Evolutionary conservation across 2,888 invertebrate genomes (phyloP), one percentile per base, ranked within the genome.

Genomic region (Tricholauxania praeusta): DNA sequence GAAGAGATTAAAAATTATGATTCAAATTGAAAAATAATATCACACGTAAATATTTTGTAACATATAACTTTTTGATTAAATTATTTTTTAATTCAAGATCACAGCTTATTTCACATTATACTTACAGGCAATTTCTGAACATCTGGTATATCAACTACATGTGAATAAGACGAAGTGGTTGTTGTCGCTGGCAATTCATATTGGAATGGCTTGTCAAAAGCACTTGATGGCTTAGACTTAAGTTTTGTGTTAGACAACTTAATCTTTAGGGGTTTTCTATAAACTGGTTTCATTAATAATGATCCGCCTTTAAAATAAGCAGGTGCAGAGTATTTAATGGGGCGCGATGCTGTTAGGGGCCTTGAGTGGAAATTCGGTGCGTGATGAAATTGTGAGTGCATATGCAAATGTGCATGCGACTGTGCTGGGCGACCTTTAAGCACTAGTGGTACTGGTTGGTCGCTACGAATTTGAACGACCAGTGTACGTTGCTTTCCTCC

Each of bases 401-500:
- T 55, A 19, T 80, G 83, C 0, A 73, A 57, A 32, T 79, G 76
- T 1, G 78, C 59, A 32, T 80, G 84, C 0, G 73, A 55, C 32
- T 79, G 76, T n/a, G 72, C 72, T 78, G 0, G 80, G 4, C 83
- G 83, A 39, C 85, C 82, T 75, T 86, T 87, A 1, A 87, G 69
- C 0, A 87, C 81, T 64, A 87, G 75, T 0, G 85, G 87, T 4
- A 83, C 85, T 2, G 83, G 84, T 73, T 85, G 83, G 76, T 87
- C 86, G 71, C 87, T 87, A 28, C 87, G 85, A 53, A 87, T 86
- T 78, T 87, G 87, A 1, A 87, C 82, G 3, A 87, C 85, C 22
- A 87, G 65, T 0, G 86, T 85, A 55, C 85, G 82, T 64, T 83
- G 83, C 51, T 84, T 84, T 12, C 77, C 82, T 22, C 72, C 76